Conservation (phyloP, 92 coral and sea anemone species). For the Actinernus sp. region DNA sequence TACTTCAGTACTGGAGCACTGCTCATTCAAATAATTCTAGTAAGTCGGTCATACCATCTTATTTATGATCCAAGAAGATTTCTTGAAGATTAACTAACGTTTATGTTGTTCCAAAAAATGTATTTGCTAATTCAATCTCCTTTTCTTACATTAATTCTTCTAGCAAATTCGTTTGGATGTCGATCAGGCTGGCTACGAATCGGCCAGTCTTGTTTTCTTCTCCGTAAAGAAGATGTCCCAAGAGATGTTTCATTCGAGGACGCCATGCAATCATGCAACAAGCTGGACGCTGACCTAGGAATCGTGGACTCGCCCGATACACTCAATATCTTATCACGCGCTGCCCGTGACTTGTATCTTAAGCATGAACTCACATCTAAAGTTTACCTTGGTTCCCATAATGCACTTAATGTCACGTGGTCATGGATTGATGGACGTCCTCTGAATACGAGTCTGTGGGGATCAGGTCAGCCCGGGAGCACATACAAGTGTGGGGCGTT, state of each 20-base stretch:
- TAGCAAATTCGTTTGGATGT: constrained; percentile 1
- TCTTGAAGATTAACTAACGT: no score
- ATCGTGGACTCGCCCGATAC: not conserved
- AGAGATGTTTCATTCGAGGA: not conserved
- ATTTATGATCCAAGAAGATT: no score
- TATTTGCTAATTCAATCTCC: not conserved
- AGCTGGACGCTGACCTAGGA: not conserved
- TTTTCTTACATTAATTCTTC: not conserved
- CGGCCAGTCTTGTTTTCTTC: not conserved
- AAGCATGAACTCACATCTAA: not conserved
- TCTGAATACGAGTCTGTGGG: constrained; percentile 3
- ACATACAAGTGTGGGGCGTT: not conserved
- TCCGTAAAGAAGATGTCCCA: not conserved
- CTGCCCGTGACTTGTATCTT: constrained; percentile 1
- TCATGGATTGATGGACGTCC: not conserved
- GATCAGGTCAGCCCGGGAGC: not conserved
- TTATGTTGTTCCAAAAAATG: no score
- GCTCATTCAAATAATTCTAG: no score
- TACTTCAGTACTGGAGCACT: no score
- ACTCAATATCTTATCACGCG: not conserved
- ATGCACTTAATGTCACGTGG: not conserved
- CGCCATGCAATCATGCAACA: not conserved
- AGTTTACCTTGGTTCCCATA: constrained; percentile 3
- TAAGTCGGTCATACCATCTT: no score
- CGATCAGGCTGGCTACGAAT: constrained; percentile 3